Percentiles rank a stretch among this genome's conserved stretches.
These are phyloP conservation scores for Gymnosoma rotundatum DNA, from an alignment of 2,888 invertebrate species.

Conservation along the genomic window DNA sequence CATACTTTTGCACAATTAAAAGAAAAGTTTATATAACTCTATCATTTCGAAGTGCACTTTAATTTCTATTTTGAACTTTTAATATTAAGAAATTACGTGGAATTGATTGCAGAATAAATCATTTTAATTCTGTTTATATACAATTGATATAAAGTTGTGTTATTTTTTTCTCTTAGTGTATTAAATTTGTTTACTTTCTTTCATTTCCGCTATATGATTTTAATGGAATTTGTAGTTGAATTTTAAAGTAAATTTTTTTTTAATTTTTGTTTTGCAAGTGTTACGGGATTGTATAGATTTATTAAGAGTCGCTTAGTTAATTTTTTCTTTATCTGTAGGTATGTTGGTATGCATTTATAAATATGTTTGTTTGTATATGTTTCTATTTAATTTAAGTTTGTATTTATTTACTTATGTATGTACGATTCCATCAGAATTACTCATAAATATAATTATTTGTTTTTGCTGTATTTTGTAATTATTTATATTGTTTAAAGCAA, in stretches of 20 bases:
- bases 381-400: background rate
- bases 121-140: constrained; percentile 49
- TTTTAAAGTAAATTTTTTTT: constrained; percentile 60
- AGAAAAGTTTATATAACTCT: too few species aligned
- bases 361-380: constrained; percentile 47
- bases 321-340: constrained; percentile 2
- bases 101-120: constrained; percentile 10
- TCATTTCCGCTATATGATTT: constrained; percentile 26
- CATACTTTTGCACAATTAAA: too few species aligned
- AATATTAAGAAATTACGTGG: constrained; percentile 17
- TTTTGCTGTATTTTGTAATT: constrained; percentile 32
- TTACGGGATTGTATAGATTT: constrained; percentile 58
- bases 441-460: constrained; percentile 52
- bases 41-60: too few species aligned
- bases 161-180: constrained; percentile 29
- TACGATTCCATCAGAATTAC: constrained; percentile 63
- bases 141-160: constrained; percentile 28
- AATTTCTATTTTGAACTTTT: background rate
- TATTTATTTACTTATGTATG: constrained; percentile 55
- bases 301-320: background rate
- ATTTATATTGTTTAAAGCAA: constrained; percentile 64
- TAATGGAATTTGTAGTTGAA: constrained; percentile 35
- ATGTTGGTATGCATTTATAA: constrained; percentile 37
- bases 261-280: constrained; percentile 33
- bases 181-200: constrained; percentile 10